A percentile compares a stretch with the other conserved stretches of the same genome.
Conservation (phyloP, 2,113 vertebrate species). For the Mobula hypostoma region DNA sequence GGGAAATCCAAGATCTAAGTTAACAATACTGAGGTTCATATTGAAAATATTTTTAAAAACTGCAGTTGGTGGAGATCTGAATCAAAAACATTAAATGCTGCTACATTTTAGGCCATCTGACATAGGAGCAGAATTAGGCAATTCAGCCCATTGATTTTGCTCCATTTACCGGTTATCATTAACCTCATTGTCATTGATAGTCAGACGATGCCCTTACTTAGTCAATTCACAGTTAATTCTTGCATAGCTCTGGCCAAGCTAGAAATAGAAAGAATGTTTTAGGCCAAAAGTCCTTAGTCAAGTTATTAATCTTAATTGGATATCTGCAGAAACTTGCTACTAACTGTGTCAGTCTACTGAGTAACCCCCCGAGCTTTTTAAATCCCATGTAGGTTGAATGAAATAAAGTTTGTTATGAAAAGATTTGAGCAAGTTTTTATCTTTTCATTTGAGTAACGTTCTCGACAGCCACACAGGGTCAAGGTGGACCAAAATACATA, state of each 20-base stretch:
- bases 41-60: not conserved
- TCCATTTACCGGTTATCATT: too few species aligned
- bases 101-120: too few species aligned
- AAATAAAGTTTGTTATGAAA: not conserved
- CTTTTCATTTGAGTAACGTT: not conserved
- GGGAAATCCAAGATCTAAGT: not conserved
- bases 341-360: not conserved
- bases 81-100: too few species aligned
- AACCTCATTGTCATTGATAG: not conserved
- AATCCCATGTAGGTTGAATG: not conserved
- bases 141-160: too few species aligned
- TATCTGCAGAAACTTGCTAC: not conserved
- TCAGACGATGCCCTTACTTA: not conserved
- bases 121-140: too few species aligned
- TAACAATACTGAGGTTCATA: not conserved
- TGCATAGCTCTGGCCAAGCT: not conserved
- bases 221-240: not conserved
- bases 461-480: not conserved
- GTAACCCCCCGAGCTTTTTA: not conserved
- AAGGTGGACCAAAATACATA: conserved; percentile 17
- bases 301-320: not conserved
- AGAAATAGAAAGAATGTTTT: too few species aligned
- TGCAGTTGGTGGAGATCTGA: too few species aligned
- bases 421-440: not conserved
- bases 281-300: too few species aligned